phyloP scores from a whole-genome alignment of 2,113 vertebrate species.

The Pan paniscus region DNA sequence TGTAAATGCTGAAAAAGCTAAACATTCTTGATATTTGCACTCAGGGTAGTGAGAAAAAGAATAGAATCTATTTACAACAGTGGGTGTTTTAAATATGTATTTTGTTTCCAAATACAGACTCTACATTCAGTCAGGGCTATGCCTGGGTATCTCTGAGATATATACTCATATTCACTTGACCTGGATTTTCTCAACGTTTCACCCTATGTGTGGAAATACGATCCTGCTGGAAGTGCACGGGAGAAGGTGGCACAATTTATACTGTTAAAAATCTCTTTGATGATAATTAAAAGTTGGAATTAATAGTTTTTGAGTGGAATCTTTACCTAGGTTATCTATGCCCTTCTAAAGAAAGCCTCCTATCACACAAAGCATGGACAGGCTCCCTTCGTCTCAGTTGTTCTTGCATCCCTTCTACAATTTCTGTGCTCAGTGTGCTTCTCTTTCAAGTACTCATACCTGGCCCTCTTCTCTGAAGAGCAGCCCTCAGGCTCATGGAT shows the following conservation, averaged over 20 bases:
- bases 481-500: background rate
- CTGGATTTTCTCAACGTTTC: background rate
- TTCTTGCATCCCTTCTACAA: background rate
- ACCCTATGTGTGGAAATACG: background rate
- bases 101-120: background rate
- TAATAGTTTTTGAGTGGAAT: background rate
- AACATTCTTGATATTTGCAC: conserved; percentile 31
- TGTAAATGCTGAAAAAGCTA: background rate
- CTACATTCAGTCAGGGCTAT: background rate
- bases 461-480: background rate
- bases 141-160: background rate
- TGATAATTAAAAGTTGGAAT: background rate
- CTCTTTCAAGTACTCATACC: background rate
- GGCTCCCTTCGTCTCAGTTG: background rate
- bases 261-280: background rate
- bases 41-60: background rate
- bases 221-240: background rate
- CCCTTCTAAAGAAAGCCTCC: background rate
- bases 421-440: background rate
- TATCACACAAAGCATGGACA: background rate
- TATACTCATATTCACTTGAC: background rate
- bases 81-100: background rate
- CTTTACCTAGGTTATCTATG: background rate
- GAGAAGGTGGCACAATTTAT: background rate
- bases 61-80: background rate